Conservation (phyloP, 2,797 vertebrate species). For the Mus spretus region DNA sequence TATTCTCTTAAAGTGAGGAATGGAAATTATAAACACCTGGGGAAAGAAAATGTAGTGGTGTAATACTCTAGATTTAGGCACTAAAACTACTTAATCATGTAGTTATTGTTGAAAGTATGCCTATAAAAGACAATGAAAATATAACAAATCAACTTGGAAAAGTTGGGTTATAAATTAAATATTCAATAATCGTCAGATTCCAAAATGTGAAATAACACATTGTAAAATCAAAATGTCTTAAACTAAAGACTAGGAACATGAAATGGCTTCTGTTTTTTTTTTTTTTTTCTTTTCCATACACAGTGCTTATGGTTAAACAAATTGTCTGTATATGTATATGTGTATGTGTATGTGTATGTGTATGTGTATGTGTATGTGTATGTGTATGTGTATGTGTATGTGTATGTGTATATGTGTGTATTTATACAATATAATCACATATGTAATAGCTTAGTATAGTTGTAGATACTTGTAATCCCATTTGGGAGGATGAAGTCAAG, state of each 20-base stretch:
- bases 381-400: too few species aligned
- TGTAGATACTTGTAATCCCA: neutral
- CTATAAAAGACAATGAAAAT: conserved; percentile 44
- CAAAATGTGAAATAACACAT: conserved; percentile 20
- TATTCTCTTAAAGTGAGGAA: neutral
- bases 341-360: too few species aligned
- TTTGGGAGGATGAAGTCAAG: neutral
- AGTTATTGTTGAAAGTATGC: neutral
- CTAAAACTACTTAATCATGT: conserved; percentile 1
- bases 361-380: too few species aligned
- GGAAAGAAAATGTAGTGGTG: neutral
- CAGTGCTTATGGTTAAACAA: conserved; percentile 2
- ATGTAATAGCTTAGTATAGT: neutral
- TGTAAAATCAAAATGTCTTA: conserved; percentile 23
- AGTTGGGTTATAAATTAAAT: conserved; percentile 23
- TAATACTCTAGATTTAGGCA: conserved; percentile 48
- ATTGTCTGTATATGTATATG: too few species aligned
- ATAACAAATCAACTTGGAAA: conserved; percentile 46
- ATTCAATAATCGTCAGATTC: neutral
- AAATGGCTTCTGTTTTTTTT: neutral
- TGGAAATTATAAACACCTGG: conserved; percentile 46
- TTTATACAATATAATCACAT: neutral
- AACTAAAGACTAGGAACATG: neutral
- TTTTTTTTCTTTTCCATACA: neutral
- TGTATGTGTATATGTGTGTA: too few species aligned